A percentile compares a stretch with the other conserved stretches of the same genome.
phyloP scores from a whole-genome alignment of 2,113 vertebrate genomes.

The Rhinoderma darwinii region DNA sequence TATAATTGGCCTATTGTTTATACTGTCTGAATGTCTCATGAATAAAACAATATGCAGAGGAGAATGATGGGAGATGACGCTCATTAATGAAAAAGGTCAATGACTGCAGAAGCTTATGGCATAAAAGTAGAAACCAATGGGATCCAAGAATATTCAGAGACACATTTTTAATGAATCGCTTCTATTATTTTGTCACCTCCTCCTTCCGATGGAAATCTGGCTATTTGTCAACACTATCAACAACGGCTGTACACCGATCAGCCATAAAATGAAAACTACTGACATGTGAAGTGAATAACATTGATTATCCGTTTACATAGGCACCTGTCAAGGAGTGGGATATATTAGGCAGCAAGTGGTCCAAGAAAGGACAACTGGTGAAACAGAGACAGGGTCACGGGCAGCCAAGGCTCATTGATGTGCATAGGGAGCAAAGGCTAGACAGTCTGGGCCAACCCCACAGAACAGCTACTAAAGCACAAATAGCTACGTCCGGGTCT shows the following conservation, averaged over 20 bases:
- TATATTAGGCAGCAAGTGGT: no score
- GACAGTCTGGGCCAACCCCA: no score
- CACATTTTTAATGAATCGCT: neutral
- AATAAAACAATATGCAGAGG: constrained; percentile 35
- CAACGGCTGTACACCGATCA: neutral
- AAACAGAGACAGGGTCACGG: no score
- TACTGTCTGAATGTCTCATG: constrained; percentile 12
- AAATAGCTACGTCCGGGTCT: no score
- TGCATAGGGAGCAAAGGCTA: no score
- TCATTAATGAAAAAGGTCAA: constrained; percentile 2
- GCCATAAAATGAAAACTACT: no score
- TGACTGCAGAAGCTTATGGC: neutral
- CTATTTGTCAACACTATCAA: neutral
- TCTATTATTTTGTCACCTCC: neutral
- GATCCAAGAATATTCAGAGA: neutral
- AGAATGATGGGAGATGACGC: neutral
- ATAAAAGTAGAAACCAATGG: constrained; percentile 1
- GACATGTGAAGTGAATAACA: no score
- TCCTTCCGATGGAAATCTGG: neutral
- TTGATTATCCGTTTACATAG: no score
- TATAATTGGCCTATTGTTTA: constrained; percentile 27
- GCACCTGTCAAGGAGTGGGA: no score
- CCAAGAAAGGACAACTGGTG: no score
- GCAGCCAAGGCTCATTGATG: no score
- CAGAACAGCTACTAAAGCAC: no score